Conservation (phyloP, 1,140 invertebrate genomes). For the Bombus superbus region DNA sequence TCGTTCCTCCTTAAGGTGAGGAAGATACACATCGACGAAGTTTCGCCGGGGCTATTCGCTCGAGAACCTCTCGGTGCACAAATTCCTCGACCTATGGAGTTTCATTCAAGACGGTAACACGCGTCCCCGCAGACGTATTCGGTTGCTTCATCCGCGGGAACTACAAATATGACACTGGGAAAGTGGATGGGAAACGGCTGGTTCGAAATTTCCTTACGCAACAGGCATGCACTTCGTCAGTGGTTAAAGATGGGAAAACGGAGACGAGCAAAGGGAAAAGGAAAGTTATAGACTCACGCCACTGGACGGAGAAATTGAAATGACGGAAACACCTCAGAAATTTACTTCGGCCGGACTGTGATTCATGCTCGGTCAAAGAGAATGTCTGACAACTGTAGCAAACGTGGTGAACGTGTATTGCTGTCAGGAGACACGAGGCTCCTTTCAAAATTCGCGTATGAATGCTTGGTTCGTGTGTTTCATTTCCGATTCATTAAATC, state of each 20-base stretch:
- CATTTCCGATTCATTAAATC: conserved; percentile 54
- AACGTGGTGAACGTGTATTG: background rate
- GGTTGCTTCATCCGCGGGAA: background rate
- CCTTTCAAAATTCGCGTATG: conserved; percentile 20
- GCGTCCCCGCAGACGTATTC: background rate
- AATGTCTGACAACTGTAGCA: background rate
- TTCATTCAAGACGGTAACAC: background rate
- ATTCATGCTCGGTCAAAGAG: background rate
- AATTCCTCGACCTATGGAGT: background rate
- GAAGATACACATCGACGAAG: background rate
- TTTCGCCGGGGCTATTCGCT: background rate
- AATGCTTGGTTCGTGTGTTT: conserved; percentile 5
- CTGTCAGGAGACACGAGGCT: no score
- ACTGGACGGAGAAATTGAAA: background rate
- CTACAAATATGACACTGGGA: background rate
- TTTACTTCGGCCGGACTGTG: background rate
- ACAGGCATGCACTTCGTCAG: background rate
- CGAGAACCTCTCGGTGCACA: background rate
- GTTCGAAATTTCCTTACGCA: conserved; percentile 25
- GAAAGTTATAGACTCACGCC: background rate
- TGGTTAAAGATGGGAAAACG: background rate
- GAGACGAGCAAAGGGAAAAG: background rate
- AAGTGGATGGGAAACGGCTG: background rate
- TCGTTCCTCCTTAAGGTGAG: background rate
- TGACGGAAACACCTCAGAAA: background rate